A percentile compares a stretch with the other conserved stretches of the same genome.
These are phyloP conservation scores for Phataginus tetradactyla DNA, from an alignment of 2,797 vertebrate species.

Conservation along the genomic window DNA sequence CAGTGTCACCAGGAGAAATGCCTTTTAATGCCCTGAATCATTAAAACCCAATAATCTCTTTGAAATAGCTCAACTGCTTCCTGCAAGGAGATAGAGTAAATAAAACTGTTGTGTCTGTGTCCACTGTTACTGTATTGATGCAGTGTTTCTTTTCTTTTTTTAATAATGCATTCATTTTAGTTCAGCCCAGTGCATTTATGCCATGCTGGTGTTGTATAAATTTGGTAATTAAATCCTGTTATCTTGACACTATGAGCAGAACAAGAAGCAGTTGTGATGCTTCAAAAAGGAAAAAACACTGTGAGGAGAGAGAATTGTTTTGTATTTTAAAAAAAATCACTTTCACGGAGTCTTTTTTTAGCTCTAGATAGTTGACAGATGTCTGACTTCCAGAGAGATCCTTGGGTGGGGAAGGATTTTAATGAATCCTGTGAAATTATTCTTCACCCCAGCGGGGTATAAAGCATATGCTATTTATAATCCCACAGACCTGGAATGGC, in stretches of 20 bases:
- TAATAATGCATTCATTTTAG: conserved; percentile 57
- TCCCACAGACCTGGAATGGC: neutral
- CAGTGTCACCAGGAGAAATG: conserved; percentile 63
- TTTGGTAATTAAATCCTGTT: conserved; percentile 76
- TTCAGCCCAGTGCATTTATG: conserved; percentile 62
- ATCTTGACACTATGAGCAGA: conserved; percentile 62
- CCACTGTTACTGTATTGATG: conserved; percentile 50
- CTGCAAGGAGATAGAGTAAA: conserved; percentile 79
- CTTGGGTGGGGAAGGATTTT: neutral
- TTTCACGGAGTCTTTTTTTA: conserved; percentile 43
- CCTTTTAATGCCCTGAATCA: conserved; percentile 73
- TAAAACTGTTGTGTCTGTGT: conserved; percentile 68
- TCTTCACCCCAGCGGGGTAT: neutral
- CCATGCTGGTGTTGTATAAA: conserved; percentile 47
- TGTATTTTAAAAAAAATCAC: conserved; percentile 7
- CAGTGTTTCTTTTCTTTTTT: conserved; percentile 66
- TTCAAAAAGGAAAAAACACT: conserved; percentile 53
- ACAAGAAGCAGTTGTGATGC: conserved; percentile 46
- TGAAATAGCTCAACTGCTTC: conserved; percentile 80
- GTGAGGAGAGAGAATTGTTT: conserved; percentile 28
- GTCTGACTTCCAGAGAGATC: neutral
- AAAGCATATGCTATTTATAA: neutral
- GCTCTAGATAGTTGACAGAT: conserved; percentile 49
- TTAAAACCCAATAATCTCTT: conserved; percentile 81
- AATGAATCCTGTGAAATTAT: neutral